Conservation (phyloP, 35 echinoderm and acorn worm species). For the Stichopus chloronotus region DNA sequence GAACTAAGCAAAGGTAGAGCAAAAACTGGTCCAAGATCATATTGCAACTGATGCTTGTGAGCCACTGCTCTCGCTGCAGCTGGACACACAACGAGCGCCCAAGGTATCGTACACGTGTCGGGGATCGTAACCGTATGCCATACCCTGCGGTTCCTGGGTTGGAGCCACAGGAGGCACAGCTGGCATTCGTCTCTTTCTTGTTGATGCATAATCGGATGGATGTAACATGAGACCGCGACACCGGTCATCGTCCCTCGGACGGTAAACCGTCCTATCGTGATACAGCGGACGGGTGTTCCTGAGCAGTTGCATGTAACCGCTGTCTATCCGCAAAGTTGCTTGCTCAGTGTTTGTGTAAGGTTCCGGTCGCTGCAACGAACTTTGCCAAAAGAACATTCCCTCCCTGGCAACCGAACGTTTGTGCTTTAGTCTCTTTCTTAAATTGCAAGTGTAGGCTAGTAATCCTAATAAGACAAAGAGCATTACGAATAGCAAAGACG, state of each 20-base stretch:
- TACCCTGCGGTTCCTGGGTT: constrained; percentile 8
- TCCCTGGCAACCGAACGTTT: constrained; percentile 8
- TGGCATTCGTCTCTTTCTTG: not conserved
- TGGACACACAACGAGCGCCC: constrained; percentile 32
- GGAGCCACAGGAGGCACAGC: not conserved
- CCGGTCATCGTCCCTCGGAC: not conserved
- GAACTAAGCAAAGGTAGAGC: not conserved
- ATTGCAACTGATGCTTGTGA: constrained; percentile 49
- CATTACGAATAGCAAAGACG: constrained; percentile 25
- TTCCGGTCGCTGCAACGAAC: not conserved
- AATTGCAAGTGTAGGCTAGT: constrained; percentile 36
- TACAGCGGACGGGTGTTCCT: not conserved
- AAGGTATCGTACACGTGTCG: constrained; percentile 49
- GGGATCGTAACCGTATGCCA: constrained; percentile 43
- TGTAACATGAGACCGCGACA: constrained; percentile 18
- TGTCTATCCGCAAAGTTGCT: constrained; percentile 31
- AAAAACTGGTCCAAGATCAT: not conserved
- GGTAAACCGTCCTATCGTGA: constrained; percentile 20
- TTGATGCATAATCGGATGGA: constrained; percentile 39
- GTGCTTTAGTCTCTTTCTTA: constrained; percentile 45
- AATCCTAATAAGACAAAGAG: constrained; percentile 36
- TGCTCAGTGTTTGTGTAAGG: not conserved
- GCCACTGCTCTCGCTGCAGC: constrained; percentile 54
- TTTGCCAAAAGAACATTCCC: constrained; percentile 45
- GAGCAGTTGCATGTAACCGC: constrained; percentile 55